Percentiles rank a stretch among this genome's conserved stretches.
These are phyloP conservation scores for Tangara arthus DNA, from an alignment of 2,797 vertebrate species.

Conservation along the genomic window DNA sequence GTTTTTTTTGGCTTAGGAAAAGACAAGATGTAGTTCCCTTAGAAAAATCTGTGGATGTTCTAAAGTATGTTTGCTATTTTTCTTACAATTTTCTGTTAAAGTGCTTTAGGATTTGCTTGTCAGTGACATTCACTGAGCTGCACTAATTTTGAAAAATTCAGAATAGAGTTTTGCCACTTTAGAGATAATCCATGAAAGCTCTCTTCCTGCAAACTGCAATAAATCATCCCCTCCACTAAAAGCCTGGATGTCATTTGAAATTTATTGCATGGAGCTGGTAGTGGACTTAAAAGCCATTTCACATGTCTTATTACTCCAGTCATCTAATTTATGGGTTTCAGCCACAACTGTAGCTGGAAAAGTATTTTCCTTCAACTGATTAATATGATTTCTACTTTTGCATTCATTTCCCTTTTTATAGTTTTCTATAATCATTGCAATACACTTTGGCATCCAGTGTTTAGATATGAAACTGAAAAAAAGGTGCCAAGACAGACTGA, in stretches of 20 bases:
- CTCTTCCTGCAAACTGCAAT: conserved; percentile 75
- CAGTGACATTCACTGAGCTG: conserved; percentile 67
- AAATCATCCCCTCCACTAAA: conserved; percentile 79
- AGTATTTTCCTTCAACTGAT: conserved; percentile 73
- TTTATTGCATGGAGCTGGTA: conserved; percentile 77
- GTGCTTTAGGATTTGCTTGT: conserved; percentile 58
- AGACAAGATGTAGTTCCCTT: neutral
- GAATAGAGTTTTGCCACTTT: conserved; percentile 78
- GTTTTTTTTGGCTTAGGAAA: neutral
- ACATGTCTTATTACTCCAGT: conserved; percentile 80
- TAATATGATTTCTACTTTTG: conserved; percentile 69
- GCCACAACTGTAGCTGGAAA: conserved; percentile 69
- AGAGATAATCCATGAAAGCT: conserved; percentile 80
- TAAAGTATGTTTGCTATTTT: conserved; percentile 25
- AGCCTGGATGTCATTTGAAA: conserved; percentile 80
- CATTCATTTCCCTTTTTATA: conserved; percentile 38
- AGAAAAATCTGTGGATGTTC: neutral
- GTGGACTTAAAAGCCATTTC: conserved; percentile 83
- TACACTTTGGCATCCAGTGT: conserved; percentile 11
- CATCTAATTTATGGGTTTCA: conserved; percentile 79
- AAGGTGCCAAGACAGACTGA: conserved; percentile 42
- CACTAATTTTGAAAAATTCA: conserved; percentile 78
- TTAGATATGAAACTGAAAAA: conserved; percentile 46
- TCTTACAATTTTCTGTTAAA: conserved; percentile 14
- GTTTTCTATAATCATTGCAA: conserved; percentile 15